Evolutionary conservation across 1,140 invertebrate species (phyloP), one percentile per base, ranked within the genome.

Genomic region (Plectrocnemia conspersa): DNA sequence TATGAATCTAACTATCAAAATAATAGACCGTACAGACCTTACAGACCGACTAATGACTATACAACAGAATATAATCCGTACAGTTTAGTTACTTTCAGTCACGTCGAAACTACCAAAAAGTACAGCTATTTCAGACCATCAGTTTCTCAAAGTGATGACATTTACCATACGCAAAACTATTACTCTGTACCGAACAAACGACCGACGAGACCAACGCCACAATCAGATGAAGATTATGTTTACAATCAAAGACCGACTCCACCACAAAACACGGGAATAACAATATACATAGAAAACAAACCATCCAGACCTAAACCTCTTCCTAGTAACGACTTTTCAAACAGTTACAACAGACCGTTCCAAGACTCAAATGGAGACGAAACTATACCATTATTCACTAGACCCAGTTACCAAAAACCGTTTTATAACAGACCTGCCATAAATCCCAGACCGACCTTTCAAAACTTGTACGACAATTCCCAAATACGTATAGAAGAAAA

Each of bases 11-110:
- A 49, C 9, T 40, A 25, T 35, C 23, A 50, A n/a, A 32, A 38
- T 11, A 45, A 58, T 27, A 32, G 52, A 54, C 56, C 55, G 4
- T 38, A 54, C 13, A 38, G 40, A 58, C 56, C 49, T 58, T 50
- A 65, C 62, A 41, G 33, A 52, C 48, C 48, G 5, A 33, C 11
- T 25, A 53, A 56, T 35, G 49, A 54, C 27, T 52, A 52, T 52
- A 53, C 66, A 13, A 72, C 70, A 2, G 71, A 69, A 49, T 68
- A 71, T 57, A 72, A 69, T 50, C 60, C 65, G 36, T 67, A 69
- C 32, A 71, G 69, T 64, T 61, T 74, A 52, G 64, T 71, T 19
- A 74, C 72, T 54, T 74, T 74, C 57, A 67, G 69, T 15, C 71
- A 74, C 42, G 64, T 74, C 52, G 70, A 71, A 5, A 71, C 68